Evolutionary conservation across 1,140 invertebrate species (phyloP), one percentile per base, ranked within the genome.

Genomic region (Hormaphis cornu): DNA sequence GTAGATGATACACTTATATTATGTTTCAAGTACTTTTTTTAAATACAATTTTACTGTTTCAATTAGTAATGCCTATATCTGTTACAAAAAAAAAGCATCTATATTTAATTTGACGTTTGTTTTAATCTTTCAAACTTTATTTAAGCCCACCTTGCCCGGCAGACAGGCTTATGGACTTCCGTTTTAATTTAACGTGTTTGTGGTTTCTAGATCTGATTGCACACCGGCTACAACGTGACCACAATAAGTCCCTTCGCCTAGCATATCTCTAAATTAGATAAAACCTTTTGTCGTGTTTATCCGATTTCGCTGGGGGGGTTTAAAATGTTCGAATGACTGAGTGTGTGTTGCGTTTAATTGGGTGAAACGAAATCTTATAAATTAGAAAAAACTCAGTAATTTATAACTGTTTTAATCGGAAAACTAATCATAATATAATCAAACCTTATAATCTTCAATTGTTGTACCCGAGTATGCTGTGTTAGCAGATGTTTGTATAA

Each of bases 131-230:
- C 44, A 63, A 63, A 9, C 18, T 1, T 63, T 63, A 48, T 63
- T n/a, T 63, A 66, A 66, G 28, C 30, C 50, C 46, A 66, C 18
- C 28, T 66, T n/a, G n/a, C n/a, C n/a, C n/a, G n/a, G n/a, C n/a
- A n/a, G n/a, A n/a, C 3, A 24, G 20, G 1, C 53, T 40, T 26
- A 20, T 22, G 18, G n/a, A 14, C 20, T 18, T 18, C 30, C 28
- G 61, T 46, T 66, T 66, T 66, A 50, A 66, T 50, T 35, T 30
- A 50, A 66, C 35, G 35, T 22, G 44, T 66, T 20, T 4, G 2
- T 18, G 35, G 35, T 24, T 22, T 40, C 5, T 16, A 35, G 33
- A 56, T 24, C 22, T 7, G 10, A 35, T 35, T 9, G 5, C 37
- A 24, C 14, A 58, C 6, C 5, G 12, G 12, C 12, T 24, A 58